Evolutionary conservation across 2,797 vertebrate genomes (phyloP), one percentile per base, ranked within the genome.

Genomic region (Botia kubotai): DNA sequence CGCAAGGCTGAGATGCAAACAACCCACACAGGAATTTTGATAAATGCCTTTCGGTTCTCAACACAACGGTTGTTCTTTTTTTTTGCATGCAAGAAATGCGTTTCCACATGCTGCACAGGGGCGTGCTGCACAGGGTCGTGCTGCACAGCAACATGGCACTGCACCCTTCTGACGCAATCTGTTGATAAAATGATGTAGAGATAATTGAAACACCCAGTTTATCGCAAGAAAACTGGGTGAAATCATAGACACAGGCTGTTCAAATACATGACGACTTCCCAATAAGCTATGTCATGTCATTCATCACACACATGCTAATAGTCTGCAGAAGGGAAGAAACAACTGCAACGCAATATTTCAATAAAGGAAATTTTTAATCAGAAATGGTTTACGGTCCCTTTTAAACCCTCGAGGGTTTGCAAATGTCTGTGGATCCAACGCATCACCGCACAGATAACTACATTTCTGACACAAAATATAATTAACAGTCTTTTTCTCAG

Each of bases 401-500:
- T 48, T 36, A 82, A 83, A 83, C 75, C 19, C 50, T 75, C 46
- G 11, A 19, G 65, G 55, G 58, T 69, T 26, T 70, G 26, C 39
- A 12, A 52, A 23, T 29, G 29, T 68, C 77, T 50, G 14, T 21
- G 16, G 53, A 43, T 23, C 19, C 60, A 58, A 46, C n/a, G 68
- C 63, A 62, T 63, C 53, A 73, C 55, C 75, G 12, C 82, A 80
- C 82, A 88, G 87, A 92, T 91, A 90, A 90, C 78, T 8, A 53
- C 83, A 33, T 75, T 87, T 83, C 58, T 72, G 75, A 73, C 58
- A 67, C 70, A 83, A 85, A 90, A 88, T 86, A 87, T 87, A 90
- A 92, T 91, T 89, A 91, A 81, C 77, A 75, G 83, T 87, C 87
- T 81, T 62, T 80, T 84, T 89, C 81, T 83, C 79, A 80, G 82